Evolutionary conservation across 2,797 vertebrate genomes (phyloP), one percentile per base, ranked within the genome.

Genomic region (Australoheros facetus): DNA sequence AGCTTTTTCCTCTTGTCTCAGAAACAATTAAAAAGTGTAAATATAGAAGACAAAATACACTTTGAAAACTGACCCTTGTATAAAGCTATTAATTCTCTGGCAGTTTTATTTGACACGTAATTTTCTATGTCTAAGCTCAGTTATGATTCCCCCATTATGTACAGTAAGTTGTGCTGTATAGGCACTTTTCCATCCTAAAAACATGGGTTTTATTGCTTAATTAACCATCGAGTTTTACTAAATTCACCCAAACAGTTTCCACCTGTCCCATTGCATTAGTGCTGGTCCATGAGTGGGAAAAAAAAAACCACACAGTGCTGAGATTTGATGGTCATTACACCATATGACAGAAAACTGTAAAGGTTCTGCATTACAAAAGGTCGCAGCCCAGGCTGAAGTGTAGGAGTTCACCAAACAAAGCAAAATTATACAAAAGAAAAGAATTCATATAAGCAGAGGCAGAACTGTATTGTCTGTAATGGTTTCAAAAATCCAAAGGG

Each of bases 181-280:
- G 58, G 37, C 14, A 0, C 5, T 16, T 60, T 72, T 34, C 8
- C 8, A 14, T 1, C 6, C 26, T 11, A 26, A 3, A 82, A 80
- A 76, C 7, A 14, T 34, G 8, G 6, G 8, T 26, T 26, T 64
- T 0, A 9, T 16, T 17, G 4, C 37, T 69, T 12, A 73, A 54
- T 57, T 51, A 45, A 76, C 16, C 32, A 56, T 71, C 26, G 51
- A n/a, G 7, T 51, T 54, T 60, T 5, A 2, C 19, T 23, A 7
- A 53, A 77, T 5, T 4, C 60, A 23, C 57, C 73, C 56, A 75
- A 78, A 83, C 70, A 32, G 58, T 55, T 34, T 77, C 57, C 79
- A 86, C 64, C 80, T 69, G 80, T 60, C 26, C 62, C 19, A 30
- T 37, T 14, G 9, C 53, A 58, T 84, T 26, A 72, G 60, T 58